Evolutionary conservation across 2,797 vertebrate genomes (phyloP).

Genomic region (Notolabrus celidotus): DNA sequence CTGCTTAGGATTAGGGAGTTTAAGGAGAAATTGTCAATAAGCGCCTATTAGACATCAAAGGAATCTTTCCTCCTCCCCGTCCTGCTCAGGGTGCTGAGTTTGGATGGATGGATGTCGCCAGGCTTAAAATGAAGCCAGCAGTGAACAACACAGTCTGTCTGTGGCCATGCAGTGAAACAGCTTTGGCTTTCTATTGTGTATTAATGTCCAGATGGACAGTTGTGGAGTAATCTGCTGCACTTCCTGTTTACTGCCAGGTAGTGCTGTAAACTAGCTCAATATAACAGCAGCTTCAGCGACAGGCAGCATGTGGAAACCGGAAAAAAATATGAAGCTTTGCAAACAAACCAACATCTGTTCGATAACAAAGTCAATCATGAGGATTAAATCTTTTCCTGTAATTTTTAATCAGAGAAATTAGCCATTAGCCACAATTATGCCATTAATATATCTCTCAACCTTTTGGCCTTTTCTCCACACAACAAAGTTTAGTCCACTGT

Average conservation of each 20-base stretch:
- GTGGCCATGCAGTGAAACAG: slow-evolving; percentile 54
- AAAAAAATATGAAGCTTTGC: neutral
- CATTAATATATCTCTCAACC: neutral
- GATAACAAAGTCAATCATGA: neutral
- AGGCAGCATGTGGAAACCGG: slow-evolving; percentile 18
- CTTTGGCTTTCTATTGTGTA: slow-evolving; percentile 64
- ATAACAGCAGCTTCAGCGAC: slow-evolving; percentile 39
- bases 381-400: neutral
- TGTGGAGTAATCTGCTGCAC: slow-evolving; percentile 70
- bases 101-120: slow-evolving; percentile 46
- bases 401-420: neutral
- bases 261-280: slow-evolving; percentile 57
- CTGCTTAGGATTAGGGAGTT: slow-evolving; percentile 45
- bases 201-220: slow-evolving; percentile 80
- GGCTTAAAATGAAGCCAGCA: slow-evolving; percentile 52
- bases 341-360: neutral
- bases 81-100: slow-evolving; percentile 37
- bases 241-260: slow-evolving; percentile 75
- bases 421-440: neutral
- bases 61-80: slow-evolving; percentile 38
- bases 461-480: neutral
- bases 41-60: slow-evolving; percentile 50
- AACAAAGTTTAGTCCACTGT: neutral
- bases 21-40: slow-evolving; percentile 50
- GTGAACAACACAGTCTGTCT: slow-evolving; percentile 61